These are phyloP conservation scores for Sinotaia quadrata DNA, from an alignment of 2,888 invertebrate genomes.

Conservation along the genomic window DNA sequence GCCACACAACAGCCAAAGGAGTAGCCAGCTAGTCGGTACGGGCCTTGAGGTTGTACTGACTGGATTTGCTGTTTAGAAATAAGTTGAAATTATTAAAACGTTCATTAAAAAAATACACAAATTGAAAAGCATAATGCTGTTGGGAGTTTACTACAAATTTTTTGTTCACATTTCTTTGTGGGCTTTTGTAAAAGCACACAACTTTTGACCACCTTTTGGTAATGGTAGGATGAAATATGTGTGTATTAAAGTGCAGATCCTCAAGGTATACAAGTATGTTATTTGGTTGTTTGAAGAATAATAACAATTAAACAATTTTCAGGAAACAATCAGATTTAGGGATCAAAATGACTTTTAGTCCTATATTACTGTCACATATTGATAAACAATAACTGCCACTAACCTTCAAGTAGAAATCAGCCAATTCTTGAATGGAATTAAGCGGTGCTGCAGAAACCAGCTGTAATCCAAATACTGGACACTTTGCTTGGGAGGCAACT, in stretches of 20 bases:
- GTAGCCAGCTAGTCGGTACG: constrained; percentile 92
- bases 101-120: background rate
- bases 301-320: no score
- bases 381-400: no score
- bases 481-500: constrained; percentile 82
- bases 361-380: no score
- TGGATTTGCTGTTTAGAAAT: constrained; percentile 77
- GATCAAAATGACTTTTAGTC: no score
- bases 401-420: constrained; percentile 74
- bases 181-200: background rate
- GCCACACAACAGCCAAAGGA: constrained; percentile 96
- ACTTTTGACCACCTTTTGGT: background rate
- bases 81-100: background rate
- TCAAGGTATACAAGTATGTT: no score
- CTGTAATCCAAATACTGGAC: constrained; percentile 90
- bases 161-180: background rate
- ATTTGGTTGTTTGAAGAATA: no score
- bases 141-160: no score
- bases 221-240: background rate
- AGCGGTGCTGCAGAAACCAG: constrained; percentile 85
- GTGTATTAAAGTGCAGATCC: no score
- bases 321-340: no score
- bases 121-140: background rate
- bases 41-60: constrained; percentile 83
- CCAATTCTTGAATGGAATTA: constrained; percentile 81